phyloP scores from a whole-genome alignment of 2,888 invertebrate genomes.

The Lepidocyrtinus sp. region DNA sequence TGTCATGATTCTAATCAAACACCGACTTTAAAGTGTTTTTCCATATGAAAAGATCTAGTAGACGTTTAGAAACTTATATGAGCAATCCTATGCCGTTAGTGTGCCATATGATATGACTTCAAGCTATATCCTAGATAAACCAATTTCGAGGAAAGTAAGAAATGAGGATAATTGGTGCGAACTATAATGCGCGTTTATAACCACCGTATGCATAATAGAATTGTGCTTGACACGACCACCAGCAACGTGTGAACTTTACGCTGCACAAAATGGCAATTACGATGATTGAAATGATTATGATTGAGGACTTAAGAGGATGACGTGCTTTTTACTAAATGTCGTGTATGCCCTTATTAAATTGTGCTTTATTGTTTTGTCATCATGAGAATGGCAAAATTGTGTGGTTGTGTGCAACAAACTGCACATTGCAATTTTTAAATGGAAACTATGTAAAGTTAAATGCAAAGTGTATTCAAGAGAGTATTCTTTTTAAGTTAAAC shows the following conservation, averaged over 20 bases:
- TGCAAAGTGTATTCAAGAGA: neutral
- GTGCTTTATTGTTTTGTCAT: slow-evolving; percentile 4
- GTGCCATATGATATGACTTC: too few relatives aligned
- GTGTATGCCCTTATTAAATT: slow-evolving; percentile 42
- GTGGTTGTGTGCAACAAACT: neutral
- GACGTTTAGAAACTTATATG: too few relatives aligned
- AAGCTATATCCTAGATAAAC: slow-evolving; percentile 8
- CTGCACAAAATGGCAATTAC: slow-evolving; percentile 33
- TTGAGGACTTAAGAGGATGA: slow-evolving; percentile 29
- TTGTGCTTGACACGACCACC: slow-evolving; percentile 10
- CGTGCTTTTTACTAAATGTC: slow-evolving; percentile 19
- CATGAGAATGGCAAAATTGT: slow-evolving; percentile 11
- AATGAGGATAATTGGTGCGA: slow-evolving; percentile 3
- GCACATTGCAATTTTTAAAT: slow-evolving; percentile 3
- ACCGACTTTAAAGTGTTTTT: too few relatives aligned
- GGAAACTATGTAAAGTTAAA: neutral
- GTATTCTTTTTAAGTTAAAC: neutral
- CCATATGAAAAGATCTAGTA: too few relatives aligned
- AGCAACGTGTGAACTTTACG: slow-evolving; percentile 38
- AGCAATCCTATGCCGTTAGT: too few relatives aligned
- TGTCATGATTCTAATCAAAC: too few relatives aligned
- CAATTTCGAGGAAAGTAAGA: neutral
- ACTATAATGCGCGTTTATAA: too few relatives aligned
- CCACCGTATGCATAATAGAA: neutral
- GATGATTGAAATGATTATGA: slow-evolving; percentile 39